Base-by-base conservation (phyloP, 2,888 invertebrate species). In the Eurois occulta region DNA sequence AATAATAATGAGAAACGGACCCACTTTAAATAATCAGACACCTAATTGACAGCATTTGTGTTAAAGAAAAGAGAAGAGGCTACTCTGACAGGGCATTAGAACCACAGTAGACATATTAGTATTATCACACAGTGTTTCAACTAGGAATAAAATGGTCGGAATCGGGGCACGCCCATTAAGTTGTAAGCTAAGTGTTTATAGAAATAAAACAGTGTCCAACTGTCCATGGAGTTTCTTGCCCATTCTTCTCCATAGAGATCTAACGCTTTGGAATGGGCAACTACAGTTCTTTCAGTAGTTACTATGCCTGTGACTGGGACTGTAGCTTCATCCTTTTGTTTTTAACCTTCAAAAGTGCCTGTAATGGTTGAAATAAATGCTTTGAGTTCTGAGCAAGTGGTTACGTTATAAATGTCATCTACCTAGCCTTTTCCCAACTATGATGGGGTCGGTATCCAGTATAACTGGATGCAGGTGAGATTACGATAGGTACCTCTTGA, bases 1-100 rank as follows among this genome's bases (percentile, higher is more conserved):
- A 80, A 83, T 83, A 82, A 69, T 52, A 75, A 79, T 64, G 38
- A 46, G 16, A 10, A 21, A 38, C 35, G 43, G n/a, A 62, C 21
- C 46, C 8, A 16, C 16, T 72, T 78, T 60, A 78, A 78, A 72
- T 80, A 81, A 74, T 65, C 28, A 21, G 48, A 65, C 64, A 68
- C 1, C 13, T 68, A 55, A 68, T 68, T 68, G 76, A 48, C 68
- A 68, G 77, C 18, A 55, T 81, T 41, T 48, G 46, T 79, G n/a
- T 52, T 46, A 55, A 46, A 38, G 18, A 62, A 81, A 67, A 43
- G n/a, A 0, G 11, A 6, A 35, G 35, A 35, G 16, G 28, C 2
- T 28, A 71, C n/a, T 18, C 6, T 60, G 24, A 38, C 1, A 69
- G 6, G 16, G 24, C n/a, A 41, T 8, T 16, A n/a, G n/a, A 2